Conservation (phyloP, 2,113 vertebrate genomes). For the Cyphomyrus plagiostoma region DNA sequence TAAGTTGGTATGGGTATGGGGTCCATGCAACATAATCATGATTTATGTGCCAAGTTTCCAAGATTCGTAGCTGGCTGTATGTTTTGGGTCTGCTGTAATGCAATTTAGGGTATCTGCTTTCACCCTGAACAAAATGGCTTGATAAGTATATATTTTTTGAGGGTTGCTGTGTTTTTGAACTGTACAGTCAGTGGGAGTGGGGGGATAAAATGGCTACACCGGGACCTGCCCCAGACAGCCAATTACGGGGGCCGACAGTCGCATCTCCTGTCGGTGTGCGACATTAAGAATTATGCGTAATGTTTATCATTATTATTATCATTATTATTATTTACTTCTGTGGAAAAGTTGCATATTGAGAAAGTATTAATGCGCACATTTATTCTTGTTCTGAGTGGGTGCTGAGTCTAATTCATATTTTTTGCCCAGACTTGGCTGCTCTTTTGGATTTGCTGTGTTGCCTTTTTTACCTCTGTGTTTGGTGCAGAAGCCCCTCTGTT, state of each 20-base stretch:
- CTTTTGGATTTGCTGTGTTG: constrained; percentile 14
- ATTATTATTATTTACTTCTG: too few relatives aligned
- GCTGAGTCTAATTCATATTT: background rate
- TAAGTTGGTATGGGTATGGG: background rate
- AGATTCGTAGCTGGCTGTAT: background rate
- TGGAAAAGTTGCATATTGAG: background rate
- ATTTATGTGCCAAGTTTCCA: background rate
- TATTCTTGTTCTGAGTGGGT: background rate
- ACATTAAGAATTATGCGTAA: background rate
- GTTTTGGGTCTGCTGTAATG: background rate
- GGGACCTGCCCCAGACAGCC: background rate
- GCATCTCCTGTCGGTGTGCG: background rate
- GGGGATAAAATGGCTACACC: background rate
- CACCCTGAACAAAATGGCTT: background rate
- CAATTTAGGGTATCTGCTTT: background rate
- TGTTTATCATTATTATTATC: background rate
- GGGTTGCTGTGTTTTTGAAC: background rate
- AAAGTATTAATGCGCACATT: background rate
- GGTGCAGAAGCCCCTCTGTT: background rate
- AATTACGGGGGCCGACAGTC: background rate
- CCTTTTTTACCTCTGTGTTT: constrained; percentile 8
- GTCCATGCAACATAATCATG: background rate
- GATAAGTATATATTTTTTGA: background rate
- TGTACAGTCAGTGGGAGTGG: background rate
- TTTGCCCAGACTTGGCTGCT: background rate